These are phyloP conservation scores for Ceratitis capitata DNA, from an alignment of 1,140 invertebrate genomes.

Conservation along the genomic window DNA sequence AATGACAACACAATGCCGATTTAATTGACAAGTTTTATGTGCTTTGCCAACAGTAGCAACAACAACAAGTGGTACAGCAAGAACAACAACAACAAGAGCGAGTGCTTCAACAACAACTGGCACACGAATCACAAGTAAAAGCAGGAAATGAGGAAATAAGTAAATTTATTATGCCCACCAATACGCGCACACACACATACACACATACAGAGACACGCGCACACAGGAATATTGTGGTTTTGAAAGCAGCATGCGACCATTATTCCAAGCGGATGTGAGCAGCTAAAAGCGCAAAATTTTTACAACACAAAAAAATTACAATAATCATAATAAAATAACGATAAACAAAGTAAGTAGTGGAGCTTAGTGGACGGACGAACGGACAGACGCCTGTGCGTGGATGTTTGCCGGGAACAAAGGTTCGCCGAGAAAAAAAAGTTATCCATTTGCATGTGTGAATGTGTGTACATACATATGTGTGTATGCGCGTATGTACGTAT, in stretches of 20 bases:
- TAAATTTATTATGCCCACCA: neutral
- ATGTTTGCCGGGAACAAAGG: neutral
- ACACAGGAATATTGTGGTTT: neutral
- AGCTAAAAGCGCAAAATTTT: neutral
- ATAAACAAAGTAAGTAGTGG: neutral
- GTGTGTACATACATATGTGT: neutral
- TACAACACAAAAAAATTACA: neutral
- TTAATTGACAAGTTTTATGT: constrained; percentile 36
- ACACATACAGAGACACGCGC: neutral
- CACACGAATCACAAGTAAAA: neutral
- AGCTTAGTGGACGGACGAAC: neutral
- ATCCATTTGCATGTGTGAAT: too few relatives aligned
- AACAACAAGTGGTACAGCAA: neutral
- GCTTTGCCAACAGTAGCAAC: neutral
- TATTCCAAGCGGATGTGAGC: neutral
- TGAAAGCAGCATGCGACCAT: neutral
- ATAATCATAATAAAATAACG: constrained; percentile 30
- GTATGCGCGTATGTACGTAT: neutral
- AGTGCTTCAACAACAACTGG: neutral
- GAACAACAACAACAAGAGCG: neutral
- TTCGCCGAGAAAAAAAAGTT: too few relatives aligned
- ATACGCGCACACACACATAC: neutral
- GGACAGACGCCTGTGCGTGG: neutral
- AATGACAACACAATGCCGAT: constrained; percentile 33
- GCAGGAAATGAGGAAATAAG: neutral